Evolutionary conservation across 1,140 invertebrate genomes (phyloP).

Genomic region (Spodoptera litura): DNA sequence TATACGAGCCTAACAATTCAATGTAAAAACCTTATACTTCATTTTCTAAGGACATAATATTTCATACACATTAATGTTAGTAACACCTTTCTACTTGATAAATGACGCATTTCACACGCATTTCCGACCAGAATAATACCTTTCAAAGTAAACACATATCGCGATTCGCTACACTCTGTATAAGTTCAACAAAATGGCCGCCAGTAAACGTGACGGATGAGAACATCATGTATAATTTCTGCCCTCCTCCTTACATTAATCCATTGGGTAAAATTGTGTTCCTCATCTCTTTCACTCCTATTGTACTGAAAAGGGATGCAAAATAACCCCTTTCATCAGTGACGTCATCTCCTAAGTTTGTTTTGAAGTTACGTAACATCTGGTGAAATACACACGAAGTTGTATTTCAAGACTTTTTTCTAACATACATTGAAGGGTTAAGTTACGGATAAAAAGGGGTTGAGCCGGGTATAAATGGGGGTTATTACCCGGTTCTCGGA

Average conservation of each 20-base stretch:
- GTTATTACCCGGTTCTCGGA: neutral
- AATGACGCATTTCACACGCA: neutral
- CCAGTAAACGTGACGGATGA: conserved; percentile 37
- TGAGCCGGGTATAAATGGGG: neutral
- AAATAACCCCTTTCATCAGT: neutral
- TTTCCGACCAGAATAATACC: neutral
- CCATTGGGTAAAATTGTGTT: conserved; percentile 20
- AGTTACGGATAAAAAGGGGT: neutral
- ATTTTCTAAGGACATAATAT: too few species aligned
- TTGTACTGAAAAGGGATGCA: neutral
- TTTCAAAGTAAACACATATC: conserved; percentile 22
- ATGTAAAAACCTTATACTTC: too few species aligned
- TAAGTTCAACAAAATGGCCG: conserved; percentile 38
- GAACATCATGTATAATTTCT: conserved; percentile 44
- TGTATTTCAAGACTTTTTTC: neutral
- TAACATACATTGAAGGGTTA: too few species aligned
- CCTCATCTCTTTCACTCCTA: neutral
- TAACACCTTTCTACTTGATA: neutral
- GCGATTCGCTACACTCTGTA: neutral
- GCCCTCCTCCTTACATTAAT: conserved; percentile 24
- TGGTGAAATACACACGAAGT: neutral
- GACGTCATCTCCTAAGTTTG: conserved; percentile 13
- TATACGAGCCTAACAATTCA: too few species aligned
- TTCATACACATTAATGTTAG: too few species aligned
- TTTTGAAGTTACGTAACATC: neutral